Base-by-base conservation (phyloP, 2,797 vertebrate genomes). In the Cyclopterus lumpus region DNA sequence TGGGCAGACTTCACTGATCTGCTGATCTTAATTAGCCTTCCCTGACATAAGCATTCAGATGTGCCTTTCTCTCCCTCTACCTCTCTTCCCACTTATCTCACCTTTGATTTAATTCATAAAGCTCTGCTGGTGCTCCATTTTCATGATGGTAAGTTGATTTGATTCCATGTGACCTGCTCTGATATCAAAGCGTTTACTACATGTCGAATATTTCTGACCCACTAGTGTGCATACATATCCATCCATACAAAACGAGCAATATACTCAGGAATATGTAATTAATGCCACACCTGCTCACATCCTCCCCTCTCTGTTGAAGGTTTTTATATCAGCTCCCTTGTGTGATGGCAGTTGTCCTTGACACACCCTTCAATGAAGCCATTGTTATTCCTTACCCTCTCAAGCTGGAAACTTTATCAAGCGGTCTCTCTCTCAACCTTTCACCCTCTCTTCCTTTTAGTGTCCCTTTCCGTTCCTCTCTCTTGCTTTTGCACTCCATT, bases 341-440 rank as follows among this genome's bases (percentile, higher is more conserved):
- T 48, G 77, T 71, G 51, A 55, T 36, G 62, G n/a, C 64, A 8
- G 62, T 57, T 53, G 81, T 85, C 85, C 84, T 86, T 82, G 80
- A 83, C 76, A 67, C 71, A 57, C 70, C 76, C 38, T 69, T 55
- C 66, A 80, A 80, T 66, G 60, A 54, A 80, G 71, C 79, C 75
- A 79, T 91, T 89, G 77, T 69, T 70, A 92, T 91, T 91, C 91
- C 38, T 44, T 46, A 53, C 80, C 86, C 81, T 77, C 75, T 79
- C 61, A 22, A 65, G 77, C 68, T 80, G 77, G 79, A 90, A 88
- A 86, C 88, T 89, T 87, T 87, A 81, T 90, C 86, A 86, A 83
- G 73, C 75, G 44, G 62, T 75, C 77, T 53, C 42, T 46, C 15
- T 44, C 42, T 46, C 44, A 78, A 59, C 49, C 53, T 65, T 62